phyloP scores from a whole-genome alignment of 64 coral and sea anemone species.

The Dendronephthya gigantea region DNA sequence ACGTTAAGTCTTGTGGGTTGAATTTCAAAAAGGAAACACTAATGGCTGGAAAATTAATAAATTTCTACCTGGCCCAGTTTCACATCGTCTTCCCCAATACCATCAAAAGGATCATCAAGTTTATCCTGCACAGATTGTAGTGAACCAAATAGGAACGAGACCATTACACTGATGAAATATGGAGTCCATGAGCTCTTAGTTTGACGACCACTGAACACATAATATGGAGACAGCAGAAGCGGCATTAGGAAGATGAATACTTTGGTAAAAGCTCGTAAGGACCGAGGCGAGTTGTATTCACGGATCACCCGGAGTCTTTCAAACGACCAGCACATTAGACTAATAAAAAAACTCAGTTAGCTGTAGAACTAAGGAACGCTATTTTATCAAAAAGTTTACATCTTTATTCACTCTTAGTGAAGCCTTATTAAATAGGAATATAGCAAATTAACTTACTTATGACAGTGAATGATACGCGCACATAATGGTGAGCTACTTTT shows the following conservation, averaged over 20 bases:
- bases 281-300: constrained; percentile 86
- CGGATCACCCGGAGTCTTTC: constrained; percentile 77
- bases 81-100: constrained; percentile 88
- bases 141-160: constrained; percentile 80
- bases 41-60: no score
- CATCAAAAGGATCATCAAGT: constrained; percentile 94
- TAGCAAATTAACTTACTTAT: neutral
- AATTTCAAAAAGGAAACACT: no score
- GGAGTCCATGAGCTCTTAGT: constrained; percentile 64
- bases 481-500: neutral
- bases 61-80: constrained; percentile 64
- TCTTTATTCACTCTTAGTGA: no score
- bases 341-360: constrained; percentile 18
- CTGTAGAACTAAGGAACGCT: neutral
- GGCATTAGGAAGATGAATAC: constrained; percentile 98
- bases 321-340: constrained; percentile 93
- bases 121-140: constrained; percentile 89
- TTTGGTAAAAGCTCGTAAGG: constrained; percentile 87
- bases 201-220: constrained; percentile 66
- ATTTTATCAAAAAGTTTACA: no score
- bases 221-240: constrained; percentile 78
- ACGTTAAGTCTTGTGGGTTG: neutral
- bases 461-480: neutral
- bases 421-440: no score
- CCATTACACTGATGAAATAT: constrained; percentile 68